Conservation (phyloP, 2,113 vertebrate genomes). For the Poecile atricapillus region DNA sequence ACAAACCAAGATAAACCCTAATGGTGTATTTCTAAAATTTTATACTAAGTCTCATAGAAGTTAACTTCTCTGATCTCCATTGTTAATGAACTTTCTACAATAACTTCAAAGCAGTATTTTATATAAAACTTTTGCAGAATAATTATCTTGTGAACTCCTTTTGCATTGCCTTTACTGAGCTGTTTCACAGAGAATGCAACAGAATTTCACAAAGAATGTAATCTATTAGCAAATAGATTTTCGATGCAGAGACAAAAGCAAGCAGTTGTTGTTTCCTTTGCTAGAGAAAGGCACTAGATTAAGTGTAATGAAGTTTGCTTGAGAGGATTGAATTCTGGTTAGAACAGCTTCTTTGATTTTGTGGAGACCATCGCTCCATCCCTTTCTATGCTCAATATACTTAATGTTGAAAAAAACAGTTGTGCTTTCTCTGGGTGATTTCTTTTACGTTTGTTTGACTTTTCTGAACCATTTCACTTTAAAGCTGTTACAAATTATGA, state of each 20-base stretch:
- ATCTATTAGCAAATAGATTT: background rate
- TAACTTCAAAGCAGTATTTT: background rate
- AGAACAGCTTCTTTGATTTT: background rate
- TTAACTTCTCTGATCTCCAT: background rate
- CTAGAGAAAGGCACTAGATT: background rate
- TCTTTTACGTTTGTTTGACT: background rate
- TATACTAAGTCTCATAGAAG: background rate
- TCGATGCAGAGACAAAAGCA: background rate
- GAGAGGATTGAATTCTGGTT: background rate
- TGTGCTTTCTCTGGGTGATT: background rate
- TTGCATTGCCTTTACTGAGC: background rate
- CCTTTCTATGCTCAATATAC: background rate
- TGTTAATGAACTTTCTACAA: background rate
- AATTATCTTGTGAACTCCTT: background rate
- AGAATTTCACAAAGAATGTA: background rate
- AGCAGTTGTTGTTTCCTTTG: background rate
- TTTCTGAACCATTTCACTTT: background rate
- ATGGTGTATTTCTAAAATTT: background rate
- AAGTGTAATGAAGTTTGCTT: background rate
- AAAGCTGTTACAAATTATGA: background rate
- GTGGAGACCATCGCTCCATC: background rate
- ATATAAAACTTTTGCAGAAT: background rate
- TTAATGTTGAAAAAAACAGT: background rate
- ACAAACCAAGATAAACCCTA: background rate
- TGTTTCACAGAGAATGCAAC: background rate